These are phyloP conservation scores for Pomacea canaliculata DNA, from an alignment of 2,888 invertebrate genomes.

Conservation along the genomic window DNA sequence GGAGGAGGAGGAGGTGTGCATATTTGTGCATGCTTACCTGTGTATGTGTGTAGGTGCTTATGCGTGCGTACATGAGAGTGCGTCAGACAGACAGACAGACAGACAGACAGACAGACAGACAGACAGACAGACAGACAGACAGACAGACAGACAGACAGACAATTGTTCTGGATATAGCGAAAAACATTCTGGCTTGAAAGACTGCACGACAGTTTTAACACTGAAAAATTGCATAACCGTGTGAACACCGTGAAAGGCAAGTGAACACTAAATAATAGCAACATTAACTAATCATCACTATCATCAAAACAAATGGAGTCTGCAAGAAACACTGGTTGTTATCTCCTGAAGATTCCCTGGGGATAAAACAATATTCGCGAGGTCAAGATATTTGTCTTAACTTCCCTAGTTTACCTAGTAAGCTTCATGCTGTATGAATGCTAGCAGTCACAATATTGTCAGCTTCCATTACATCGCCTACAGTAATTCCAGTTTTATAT, in stretches of 20 bases:
- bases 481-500: too few species aligned
- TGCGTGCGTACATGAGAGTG: slow-evolving; percentile 9
- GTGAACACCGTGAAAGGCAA: not conserved
- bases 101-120: not conserved
- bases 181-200: not conserved
- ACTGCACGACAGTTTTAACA: not conserved
- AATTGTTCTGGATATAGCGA: not conserved
- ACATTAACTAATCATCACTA: too few species aligned
- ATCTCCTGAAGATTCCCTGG: too few species aligned
- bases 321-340: too few species aligned
- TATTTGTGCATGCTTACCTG: slow-evolving; percentile 4
- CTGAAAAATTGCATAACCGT: not conserved
- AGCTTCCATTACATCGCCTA: too few species aligned
- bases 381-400: too few species aligned
- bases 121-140: not conserved
- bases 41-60: slow-evolving; percentile 13
- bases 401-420: too few species aligned
- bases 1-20: not conserved
- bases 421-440: too few species aligned
- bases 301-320: too few species aligned
- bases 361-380: too few species aligned
- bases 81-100: not conserved
- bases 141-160: not conserved
- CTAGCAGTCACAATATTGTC: too few species aligned
- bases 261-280: not conserved